Conservation (phyloP, 2,888 invertebrate species). For the Ophion slaviceki region DNA sequence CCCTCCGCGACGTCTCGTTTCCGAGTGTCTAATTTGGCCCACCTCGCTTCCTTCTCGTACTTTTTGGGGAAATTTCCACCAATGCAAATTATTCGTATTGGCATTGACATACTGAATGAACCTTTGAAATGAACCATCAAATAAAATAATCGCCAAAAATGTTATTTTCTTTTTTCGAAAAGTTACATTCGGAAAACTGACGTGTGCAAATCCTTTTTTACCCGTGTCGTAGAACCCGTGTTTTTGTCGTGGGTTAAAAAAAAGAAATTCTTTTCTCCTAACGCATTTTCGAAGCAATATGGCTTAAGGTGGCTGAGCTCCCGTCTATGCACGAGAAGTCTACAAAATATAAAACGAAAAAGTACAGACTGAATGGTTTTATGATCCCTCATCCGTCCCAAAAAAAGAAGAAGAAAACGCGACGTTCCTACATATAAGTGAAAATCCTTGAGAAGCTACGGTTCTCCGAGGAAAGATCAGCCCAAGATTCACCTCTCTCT, state of each 20-base stretch:
- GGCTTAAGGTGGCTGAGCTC: background rate
- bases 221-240: background rate
- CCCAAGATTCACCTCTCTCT: slow-evolving; percentile 25
- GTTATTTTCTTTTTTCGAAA: too few relatives aligned
- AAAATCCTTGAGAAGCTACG: slow-evolving; percentile 51
- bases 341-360: slow-evolving; percentile 1
- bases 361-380: slow-evolving; percentile 50
- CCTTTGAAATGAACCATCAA: too few relatives aligned
- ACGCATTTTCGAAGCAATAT: background rate
- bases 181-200: too few relatives aligned
- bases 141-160: too few relatives aligned
- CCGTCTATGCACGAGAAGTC: background rate
- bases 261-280: background rate
- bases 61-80: too few relatives aligned
- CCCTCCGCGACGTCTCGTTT: too few relatives aligned
- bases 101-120: too few relatives aligned
- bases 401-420: slow-evolving; percentile 4
- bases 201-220: too few relatives aligned
- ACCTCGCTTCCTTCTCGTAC: too few relatives aligned
- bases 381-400: slow-evolving; percentile 10
- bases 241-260: background rate
- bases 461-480: slow-evolving; percentile 44
- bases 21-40: too few relatives aligned
- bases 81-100: too few relatives aligned
- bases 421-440: slow-evolving; percentile 50